Base-by-base conservation (phyloP, 2,888 invertebrate genomes). In the Herminia tarsipennalis region DNA sequence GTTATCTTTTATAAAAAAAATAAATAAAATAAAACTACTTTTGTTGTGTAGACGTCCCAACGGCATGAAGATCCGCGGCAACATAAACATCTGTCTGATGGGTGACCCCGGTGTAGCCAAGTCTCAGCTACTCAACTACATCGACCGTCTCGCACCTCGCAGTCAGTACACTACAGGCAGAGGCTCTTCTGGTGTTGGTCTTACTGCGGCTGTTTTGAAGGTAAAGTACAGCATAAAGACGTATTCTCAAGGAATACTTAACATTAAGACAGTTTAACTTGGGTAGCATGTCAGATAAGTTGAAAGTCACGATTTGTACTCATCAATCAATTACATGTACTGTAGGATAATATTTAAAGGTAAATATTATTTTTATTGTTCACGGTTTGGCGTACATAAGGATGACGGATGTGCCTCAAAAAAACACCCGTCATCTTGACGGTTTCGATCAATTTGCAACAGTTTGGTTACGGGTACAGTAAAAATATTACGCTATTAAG, bases 101-200 rank as follows among this genome's bases (percentile, higher is more conserved):
- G 99, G 99, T 27, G 99, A 99, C 93, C 99, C 99, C 14, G 99
- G 99, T 71, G 99, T 99, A 43, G 99, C 99, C 41, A 99, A 99
- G 92, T 98, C 98, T 0, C 99, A 99, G 88, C 92, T 99, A 46
- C 93, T 99, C 34, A 95, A 95, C 44, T 99, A 98, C 88, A 98
- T 99, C 49, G 97, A 97, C 79, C 94, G 99, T 22, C 92, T 99
- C 45, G 97, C 99, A 2, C 94, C 97, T 1, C 94, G 99, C 78
- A 97, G 95, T 73, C 98, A 98, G 88, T 98, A 98, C 83, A 98
- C 98, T 4, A 99, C 98, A 0, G 98, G 99, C 0, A 93, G 99
- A 16, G 99, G 99, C 45, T 98, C 98, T 1, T 98, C 98, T 0
- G 99, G 99, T 1, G 99, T 99, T n/a, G 99, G 99, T 81, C 93